phyloP scores from a whole-genome alignment of 1,140 invertebrate genomes.

The Tribolium madens region DNA sequence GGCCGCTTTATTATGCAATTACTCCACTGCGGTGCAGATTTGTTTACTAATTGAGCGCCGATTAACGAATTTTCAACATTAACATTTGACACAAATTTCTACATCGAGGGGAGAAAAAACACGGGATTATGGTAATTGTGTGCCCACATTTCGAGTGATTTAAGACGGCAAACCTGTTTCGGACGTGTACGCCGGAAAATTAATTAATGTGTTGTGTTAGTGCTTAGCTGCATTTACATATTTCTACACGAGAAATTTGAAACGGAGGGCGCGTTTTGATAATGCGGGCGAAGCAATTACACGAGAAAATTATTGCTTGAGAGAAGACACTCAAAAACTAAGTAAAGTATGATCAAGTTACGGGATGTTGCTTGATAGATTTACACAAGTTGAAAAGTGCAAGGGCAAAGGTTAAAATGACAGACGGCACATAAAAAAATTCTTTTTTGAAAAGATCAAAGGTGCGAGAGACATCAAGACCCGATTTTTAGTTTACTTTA shows the following conservation, averaged over 20 bases:
- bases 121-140: slow-evolving; percentile 35
- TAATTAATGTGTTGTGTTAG: slow-evolving; percentile 35
- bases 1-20: slow-evolving; percentile 31
- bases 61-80: neutral
- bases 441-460: neutral
- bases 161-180: slow-evolving; percentile 43
- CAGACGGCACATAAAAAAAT: neutral
- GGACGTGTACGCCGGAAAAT: slow-evolving; percentile 28
- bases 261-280: neutral
- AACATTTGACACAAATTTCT: slow-evolving; percentile 40
- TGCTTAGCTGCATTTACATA: slow-evolving; percentile 28
- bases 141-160: slow-evolving; percentile 41
- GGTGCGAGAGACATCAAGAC: neutral
- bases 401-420: neutral
- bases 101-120: slow-evolving; percentile 4
- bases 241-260: slow-evolving; percentile 22
- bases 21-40: slow-evolving; percentile 6
- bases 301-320: neutral
- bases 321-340: neutral
- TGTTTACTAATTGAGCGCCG: slow-evolving; percentile 15
- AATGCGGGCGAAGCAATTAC: neutral
- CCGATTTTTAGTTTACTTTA: neutral
- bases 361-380: neutral
- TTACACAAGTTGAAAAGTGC: neutral
- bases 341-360: neutral